A percentile compares a stretch with the other conserved stretches of the same genome.
phyloP scores from a whole-genome alignment of 2,888 invertebrate species.

The Conistra vaccinii region DNA sequence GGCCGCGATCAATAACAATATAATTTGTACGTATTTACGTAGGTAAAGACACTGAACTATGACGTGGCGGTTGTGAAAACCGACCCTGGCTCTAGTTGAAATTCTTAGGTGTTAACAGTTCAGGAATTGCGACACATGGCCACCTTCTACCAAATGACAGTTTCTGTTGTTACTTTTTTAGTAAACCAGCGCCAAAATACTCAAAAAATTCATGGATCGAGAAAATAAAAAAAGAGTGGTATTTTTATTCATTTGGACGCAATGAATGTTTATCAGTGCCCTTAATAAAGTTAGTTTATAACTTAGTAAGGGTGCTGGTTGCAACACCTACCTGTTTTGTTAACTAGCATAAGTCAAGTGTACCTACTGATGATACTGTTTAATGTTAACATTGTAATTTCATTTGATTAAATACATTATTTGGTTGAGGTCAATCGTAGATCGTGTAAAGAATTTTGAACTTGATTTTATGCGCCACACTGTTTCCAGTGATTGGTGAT shows the following conservation, averaged over 20 bases:
- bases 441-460: background rate
- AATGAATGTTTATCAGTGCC: too few species aligned
- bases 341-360: too few species aligned
- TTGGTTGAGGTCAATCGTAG: background rate
- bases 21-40: constrained; percentile 51
- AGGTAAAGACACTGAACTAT: constrained; percentile 55
- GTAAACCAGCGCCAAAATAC: background rate
- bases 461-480: background rate
- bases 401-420: too few species aligned
- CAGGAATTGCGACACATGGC: constrained; percentile 45
- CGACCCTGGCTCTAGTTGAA: constrained; percentile 51
- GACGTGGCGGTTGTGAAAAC: constrained; percentile 53
- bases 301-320: too few species aligned
- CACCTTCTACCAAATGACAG: constrained; percentile 7
- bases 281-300: too few species aligned
- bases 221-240: background rate
- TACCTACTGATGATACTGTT: too few species aligned
- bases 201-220: background rate
- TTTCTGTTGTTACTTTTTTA: background rate
- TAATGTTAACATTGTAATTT: too few species aligned
- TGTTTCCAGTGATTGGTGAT: background rate
- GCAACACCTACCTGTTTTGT: too few species aligned
- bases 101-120: constrained; percentile 42
- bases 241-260: background rate
- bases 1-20: constrained; percentile 57